A percentile compares a stretch with the other conserved stretches of the same genome.
Evolutionary conservation across 2,888 invertebrate genomes (phyloP).

Genomic region (Agrotis clavis): DNA sequence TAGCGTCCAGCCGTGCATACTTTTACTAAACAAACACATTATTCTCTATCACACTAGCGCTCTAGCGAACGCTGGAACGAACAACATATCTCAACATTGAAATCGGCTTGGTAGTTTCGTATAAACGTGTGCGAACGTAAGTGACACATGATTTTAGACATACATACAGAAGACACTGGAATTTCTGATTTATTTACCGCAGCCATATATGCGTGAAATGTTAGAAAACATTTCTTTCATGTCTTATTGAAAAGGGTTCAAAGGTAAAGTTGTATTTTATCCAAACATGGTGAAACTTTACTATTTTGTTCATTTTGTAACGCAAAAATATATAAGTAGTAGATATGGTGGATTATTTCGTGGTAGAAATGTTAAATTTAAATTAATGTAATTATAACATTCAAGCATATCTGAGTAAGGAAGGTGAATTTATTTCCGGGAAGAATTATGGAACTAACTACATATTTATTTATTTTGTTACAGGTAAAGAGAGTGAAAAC

Average conservation of each 20-base stretch:
- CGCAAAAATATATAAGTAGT: not conserved
- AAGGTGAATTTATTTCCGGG: not conserved
- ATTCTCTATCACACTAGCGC: no score
- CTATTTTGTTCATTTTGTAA: slow-evolving; percentile 16
- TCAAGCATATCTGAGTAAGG: no score
- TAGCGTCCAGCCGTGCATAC: no score
- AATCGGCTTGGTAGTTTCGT: no score
- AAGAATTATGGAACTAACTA: not conserved
- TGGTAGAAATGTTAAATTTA: not conserved
- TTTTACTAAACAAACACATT: no score
- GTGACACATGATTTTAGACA: not conserved
- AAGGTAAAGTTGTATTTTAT: slow-evolving; percentile 34
- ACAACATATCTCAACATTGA: no score
- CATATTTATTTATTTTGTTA: slow-evolving; percentile 39
- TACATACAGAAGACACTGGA: not conserved
- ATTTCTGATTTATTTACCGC: slow-evolving; percentile 39
- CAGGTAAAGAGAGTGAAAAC: slow-evolving; percentile 36
- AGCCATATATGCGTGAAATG: slow-evolving; percentile 17
- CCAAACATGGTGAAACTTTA: slow-evolving; percentile 7
- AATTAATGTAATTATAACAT: no score
- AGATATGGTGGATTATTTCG: not conserved
- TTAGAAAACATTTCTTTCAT: slow-evolving; percentile 24
- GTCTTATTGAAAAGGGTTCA: slow-evolving; percentile 45
- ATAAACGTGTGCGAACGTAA: no score
- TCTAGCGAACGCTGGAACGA: no score